A percentile compares a stretch with the other conserved stretches of the same genome.
Conservation (phyloP, 2,888 invertebrate genomes). For the Cephus spinipes region DNA sequence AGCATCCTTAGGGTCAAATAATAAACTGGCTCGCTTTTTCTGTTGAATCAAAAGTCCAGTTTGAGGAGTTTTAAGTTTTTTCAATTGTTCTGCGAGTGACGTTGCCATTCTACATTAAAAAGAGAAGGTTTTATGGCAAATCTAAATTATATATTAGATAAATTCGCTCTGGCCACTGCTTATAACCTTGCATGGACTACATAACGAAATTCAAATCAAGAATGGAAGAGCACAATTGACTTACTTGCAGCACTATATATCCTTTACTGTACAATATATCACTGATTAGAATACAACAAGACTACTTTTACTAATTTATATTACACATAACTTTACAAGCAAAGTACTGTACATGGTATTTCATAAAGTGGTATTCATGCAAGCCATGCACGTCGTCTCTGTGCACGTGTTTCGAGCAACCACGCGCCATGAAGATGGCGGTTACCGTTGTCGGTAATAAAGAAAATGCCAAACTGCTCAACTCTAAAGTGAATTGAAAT, state of each 20-base stretch:
- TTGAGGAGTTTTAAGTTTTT: conserved; percentile 81
- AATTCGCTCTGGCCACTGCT: not conserved
- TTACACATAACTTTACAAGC: not conserved
- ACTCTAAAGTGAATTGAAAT: not conserved
- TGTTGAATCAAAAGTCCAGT: conserved; percentile 75
- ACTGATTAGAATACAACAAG: not conserved
- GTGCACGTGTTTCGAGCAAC: not conserved
- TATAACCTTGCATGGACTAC: not conserved
- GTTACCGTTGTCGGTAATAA: not conserved
- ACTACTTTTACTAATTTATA: not conserved
- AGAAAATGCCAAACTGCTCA: not conserved
- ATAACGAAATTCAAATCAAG: not conserved
- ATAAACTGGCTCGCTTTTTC: conserved; percentile 81
- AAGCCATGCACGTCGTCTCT: not conserved
- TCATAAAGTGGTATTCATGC: not conserved
- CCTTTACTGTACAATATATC: not conserved
- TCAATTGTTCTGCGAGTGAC: conserved; percentile 83
- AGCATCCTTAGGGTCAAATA: conserved; percentile 92
- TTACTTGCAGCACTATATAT: not conserved
- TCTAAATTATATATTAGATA: not conserved
- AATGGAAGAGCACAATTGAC: not conserved
- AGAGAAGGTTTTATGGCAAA: not conserved
- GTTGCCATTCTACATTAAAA: conserved; percentile 70
- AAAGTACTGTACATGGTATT: not conserved
- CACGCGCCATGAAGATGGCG: not conserved